Conservation (phyloP, 2,113 vertebrate species). For the Eulacestoma nigropectus region DNA sequence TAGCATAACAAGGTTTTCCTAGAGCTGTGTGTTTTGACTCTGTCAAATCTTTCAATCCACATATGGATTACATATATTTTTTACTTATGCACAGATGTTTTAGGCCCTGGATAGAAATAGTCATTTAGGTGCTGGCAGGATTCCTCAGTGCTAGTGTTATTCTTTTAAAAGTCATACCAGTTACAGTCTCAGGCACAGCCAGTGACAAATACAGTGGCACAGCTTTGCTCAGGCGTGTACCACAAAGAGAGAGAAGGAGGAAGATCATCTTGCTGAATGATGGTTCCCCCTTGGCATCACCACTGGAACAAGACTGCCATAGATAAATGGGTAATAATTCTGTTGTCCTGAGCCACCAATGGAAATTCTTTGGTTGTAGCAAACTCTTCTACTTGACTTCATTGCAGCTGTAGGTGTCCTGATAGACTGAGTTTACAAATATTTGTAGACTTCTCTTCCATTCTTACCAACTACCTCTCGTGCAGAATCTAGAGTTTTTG, state of each 20-base stretch:
- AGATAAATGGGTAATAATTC: neutral
- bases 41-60: neutral
- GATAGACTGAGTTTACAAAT: neutral
- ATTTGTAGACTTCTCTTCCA: neutral
- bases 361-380: neutral
- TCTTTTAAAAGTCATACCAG: neutral
- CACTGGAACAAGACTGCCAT: neutral
- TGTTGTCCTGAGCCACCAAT: neutral
- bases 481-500: neutral
- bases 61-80: neutral
- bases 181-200: neutral
- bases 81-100: slow-evolving; percentile 23
- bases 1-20: neutral
- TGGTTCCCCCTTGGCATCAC: neutral
- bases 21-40: slow-evolving; percentile 7
- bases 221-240: neutral
- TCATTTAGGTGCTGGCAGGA: neutral
- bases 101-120: neutral
- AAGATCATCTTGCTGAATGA: neutral
- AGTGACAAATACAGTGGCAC: neutral
- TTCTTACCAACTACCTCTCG: neutral
- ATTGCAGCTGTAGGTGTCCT: neutral
- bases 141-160: neutral
- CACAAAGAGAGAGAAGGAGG: neutral
- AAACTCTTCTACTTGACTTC: neutral